Base-by-base conservation (phyloP, 2,113 vertebrate species). In the Myiozetetes cayanensis region DNA sequence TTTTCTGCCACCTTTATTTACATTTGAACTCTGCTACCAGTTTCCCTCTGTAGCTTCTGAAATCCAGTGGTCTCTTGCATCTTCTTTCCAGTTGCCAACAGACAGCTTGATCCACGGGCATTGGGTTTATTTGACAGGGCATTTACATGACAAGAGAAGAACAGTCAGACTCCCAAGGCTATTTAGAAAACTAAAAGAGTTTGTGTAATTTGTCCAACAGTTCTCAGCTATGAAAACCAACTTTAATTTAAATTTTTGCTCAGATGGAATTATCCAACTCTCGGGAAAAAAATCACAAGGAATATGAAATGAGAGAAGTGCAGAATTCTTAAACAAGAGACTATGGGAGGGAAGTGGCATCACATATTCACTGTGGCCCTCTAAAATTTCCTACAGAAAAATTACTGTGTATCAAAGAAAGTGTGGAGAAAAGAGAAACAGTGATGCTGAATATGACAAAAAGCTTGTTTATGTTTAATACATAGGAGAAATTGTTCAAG, bases 381-480 rank as follows among this genome's bases (percentile, higher is more conserved):
- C 72, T 53, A 86, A 76, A 70, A 77, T 75, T 89, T 88, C 61
- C 70, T 37, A 35, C 4, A 89, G 62, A 86, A 90, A 95, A 94
- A 71, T 53, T 53, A 88, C 25, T 14, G 20, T 56, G 53, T 65
- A 84, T 71, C 82, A 89, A 73, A 93, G 39, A 41, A 93, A 90
- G 62, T 8, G 70, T 35, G 65, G 31, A 58, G 49, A 94, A 93
- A 94, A 94, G 63, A 67, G 47, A 85, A 82, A 66, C 53, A 75
- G 39, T 30, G 75, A 74, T 94, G 47, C 67, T 79, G 87, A 91
- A 92, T 89, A 85, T 79, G 82, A 96, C 93, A 96, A 96, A 96
- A 97, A 91, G 47, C 90, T 96, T 96, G 76, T 95, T 95, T 96
- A 87, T 78, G 63, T 81, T 92, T 94, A 96, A 89, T 94, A 94